A percentile compares a stretch with the other conserved stretches of the same genome.
These are phyloP conservation scores for Neoarius graeffei DNA, from an alignment of 2,113 vertebrate species.

Conservation along the genomic window DNA sequence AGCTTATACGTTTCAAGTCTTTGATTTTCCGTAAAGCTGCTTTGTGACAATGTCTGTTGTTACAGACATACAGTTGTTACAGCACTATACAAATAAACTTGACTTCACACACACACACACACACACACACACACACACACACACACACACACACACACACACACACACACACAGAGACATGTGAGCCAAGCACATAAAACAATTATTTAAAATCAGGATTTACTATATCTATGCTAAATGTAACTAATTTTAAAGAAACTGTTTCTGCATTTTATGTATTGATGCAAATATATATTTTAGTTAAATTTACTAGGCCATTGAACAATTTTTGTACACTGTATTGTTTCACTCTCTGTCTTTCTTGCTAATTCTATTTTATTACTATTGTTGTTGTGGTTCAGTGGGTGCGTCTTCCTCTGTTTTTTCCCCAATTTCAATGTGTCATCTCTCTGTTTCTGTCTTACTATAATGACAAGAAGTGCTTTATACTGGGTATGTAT, in stretches of 20 bases:
- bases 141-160: background rate
- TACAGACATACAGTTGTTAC: no score
- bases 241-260: background rate
- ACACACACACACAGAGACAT: background rate
- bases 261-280: background rate
- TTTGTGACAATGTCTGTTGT: no score
- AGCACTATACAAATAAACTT: no score
- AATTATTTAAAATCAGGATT: background rate
- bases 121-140: background rate
- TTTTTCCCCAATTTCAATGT: background rate
- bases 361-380: background rate
- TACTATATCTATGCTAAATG: background rate
- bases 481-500: slow-evolving; percentile 1
- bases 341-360: background rate
- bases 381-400: background rate
- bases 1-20: no score
- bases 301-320: background rate
- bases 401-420: background rate
- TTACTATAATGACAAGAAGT: background rate
- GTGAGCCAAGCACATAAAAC: background rate
- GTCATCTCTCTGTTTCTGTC: background rate
- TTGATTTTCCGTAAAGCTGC: no score
- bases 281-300: background rate
- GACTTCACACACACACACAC: background rate
- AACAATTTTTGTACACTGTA: background rate